phyloP scores from a whole-genome alignment of 2,888 invertebrate species.

The Ectemnius lituratus region DNA sequence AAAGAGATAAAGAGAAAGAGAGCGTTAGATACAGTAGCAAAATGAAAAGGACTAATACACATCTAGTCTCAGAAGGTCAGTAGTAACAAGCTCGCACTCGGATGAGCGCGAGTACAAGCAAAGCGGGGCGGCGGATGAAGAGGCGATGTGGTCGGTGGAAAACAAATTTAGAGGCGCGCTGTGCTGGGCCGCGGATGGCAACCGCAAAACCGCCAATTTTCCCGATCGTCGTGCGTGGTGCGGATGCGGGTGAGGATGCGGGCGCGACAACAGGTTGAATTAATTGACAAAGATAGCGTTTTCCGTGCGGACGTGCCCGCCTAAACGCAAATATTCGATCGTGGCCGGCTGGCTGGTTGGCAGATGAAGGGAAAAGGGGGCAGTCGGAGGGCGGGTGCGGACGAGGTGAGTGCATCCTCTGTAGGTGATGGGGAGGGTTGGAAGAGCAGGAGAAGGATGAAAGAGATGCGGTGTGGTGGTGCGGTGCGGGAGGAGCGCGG shows the following conservation, averaged over 20 bases:
- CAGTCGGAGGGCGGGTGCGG: slow-evolving; percentile 22
- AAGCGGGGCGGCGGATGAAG: too few species aligned
- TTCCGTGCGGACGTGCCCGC: slow-evolving; percentile 72
- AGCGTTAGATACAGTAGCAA: background rate
- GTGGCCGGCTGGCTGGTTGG: slow-evolving; percentile 59
- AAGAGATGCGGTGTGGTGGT: background rate
- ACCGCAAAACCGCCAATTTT: slow-evolving; percentile 70
- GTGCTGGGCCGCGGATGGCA: slow-evolving; percentile 37
- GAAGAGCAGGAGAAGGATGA: too few species aligned
- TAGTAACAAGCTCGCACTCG: too few species aligned
- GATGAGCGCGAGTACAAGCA: too few species aligned
- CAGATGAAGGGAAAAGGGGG: slow-evolving; percentile 28
- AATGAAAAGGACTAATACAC: background rate
- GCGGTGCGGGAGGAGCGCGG: background rate
- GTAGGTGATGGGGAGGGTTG: too few species aligned
- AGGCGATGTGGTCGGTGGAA: slow-evolving; percentile 3
- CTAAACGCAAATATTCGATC: slow-evolving; percentile 75
- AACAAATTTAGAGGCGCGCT: slow-evolving; percentile 39
- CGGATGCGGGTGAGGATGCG: slow-evolving; percentile 11
- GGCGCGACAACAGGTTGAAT: slow-evolving; percentile 74
- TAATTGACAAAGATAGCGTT: slow-evolving; percentile 77
- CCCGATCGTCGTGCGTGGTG: slow-evolving; percentile 55
- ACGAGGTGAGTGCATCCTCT: slow-evolving; percentile 24
- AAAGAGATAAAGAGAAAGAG: background rate
- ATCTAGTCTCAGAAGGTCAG: too few species aligned